Conservation (phyloP, 2,113 vertebrate genomes). For the Eudorcas thomsonii region DNA sequence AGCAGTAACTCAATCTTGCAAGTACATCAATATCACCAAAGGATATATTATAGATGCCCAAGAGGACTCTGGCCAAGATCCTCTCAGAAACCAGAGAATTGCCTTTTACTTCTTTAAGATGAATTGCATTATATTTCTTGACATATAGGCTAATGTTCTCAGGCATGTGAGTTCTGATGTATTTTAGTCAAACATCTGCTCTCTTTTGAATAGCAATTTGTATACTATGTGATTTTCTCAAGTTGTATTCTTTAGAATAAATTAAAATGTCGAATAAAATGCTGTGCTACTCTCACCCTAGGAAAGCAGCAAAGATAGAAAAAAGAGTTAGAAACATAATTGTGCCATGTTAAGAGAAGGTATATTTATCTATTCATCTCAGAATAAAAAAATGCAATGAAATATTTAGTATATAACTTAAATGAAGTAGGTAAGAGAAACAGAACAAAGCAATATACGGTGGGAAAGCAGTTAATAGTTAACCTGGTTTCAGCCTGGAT, state of each 20-base stretch:
- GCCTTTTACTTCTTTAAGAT: conserved; percentile 24
- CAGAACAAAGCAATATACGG: background rate
- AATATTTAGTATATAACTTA: background rate
- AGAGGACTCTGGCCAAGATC: background rate
- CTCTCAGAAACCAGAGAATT: background rate
- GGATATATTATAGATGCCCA: background rate
- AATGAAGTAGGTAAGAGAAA: background rate
- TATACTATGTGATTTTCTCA: background rate
- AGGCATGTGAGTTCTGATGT: background rate
- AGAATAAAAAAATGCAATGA: background rate
- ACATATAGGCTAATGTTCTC: background rate
- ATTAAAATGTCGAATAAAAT: background rate
- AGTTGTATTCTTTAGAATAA: conserved; percentile 15
- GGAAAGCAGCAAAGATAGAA: background rate
- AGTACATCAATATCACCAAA: background rate
- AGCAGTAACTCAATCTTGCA: background rate
- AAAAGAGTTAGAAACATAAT: background rate
- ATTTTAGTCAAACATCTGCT: conserved; percentile 6
- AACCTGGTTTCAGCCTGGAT: background rate
- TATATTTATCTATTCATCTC: background rate
- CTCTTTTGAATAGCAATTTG: conserved; percentile 15
- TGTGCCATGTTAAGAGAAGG: background rate
- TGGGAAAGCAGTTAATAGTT: conserved; percentile 3
- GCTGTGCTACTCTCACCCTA: background rate
- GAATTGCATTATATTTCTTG: background rate